Evolutionary conservation across 64 coral and sea anemone species (phyloP).

Genomic region (Trachythela sp.): DNA sequence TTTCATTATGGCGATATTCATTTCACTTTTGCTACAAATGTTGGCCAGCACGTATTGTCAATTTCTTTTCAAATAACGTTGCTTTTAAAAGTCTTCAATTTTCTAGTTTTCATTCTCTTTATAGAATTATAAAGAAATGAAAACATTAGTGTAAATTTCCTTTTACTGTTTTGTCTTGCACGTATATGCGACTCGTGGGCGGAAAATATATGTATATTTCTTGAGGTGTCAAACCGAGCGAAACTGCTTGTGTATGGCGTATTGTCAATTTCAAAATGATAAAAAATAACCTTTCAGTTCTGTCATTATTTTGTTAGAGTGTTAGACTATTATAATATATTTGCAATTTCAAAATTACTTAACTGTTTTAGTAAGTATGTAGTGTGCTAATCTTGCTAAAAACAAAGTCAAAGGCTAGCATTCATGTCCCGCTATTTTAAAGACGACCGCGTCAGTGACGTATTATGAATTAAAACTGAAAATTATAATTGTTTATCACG

Average conservation of each 20-base stretch:
- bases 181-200: background rate
- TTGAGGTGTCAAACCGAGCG: background rate
- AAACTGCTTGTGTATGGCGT: background rate
- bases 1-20: background rate
- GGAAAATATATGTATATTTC: background rate
- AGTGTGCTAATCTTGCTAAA: too few relatives aligned
- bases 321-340: too few relatives aligned
- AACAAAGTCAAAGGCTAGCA: too few relatives aligned
- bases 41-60: background rate
- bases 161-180: background rate
- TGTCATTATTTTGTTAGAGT: too few relatives aligned
- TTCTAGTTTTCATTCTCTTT: background rate
- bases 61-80: background rate
- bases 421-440: too few relatives aligned
- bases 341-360: too few relatives aligned
- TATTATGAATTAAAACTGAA: too few relatives aligned
- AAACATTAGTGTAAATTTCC: background rate
- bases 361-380: too few relatives aligned
- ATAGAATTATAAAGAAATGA: background rate
- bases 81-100: background rate
- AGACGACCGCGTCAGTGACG: too few relatives aligned
- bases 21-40: background rate
- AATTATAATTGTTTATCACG: too few relatives aligned
- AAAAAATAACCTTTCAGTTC: too few relatives aligned
- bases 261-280: background rate